phyloP scores from a whole-genome alignment of 2,888 invertebrate species.

The Ophraella communa region DNA sequence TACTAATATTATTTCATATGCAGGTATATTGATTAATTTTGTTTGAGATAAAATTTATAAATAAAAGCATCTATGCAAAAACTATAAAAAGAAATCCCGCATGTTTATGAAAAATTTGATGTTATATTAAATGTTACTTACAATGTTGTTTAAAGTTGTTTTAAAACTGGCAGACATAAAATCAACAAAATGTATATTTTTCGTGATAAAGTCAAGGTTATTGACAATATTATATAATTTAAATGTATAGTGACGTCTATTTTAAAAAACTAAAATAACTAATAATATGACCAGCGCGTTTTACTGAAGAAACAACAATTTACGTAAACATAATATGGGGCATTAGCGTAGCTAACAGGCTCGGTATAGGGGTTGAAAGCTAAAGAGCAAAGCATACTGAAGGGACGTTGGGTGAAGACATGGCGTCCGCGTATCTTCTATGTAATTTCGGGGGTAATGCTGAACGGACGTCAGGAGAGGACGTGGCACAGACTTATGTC shows the following conservation, averaged over 20 bases:
- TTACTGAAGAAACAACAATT: not conserved
- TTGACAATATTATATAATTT: not conserved
- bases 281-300: not conserved
- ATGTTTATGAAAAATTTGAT: not conserved
- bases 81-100: too few relatives aligned
- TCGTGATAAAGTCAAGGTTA: slow-evolving; percentile 5
- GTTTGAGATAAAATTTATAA: too few relatives aligned
- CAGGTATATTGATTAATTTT: too few relatives aligned
- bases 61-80: too few relatives aligned
- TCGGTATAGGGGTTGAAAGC: too few relatives aligned
- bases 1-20: too few relatives aligned
- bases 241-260: not conserved
- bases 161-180: not conserved
- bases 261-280: not conserved
- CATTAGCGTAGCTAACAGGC: not conserved
- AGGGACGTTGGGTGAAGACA: too few relatives aligned
- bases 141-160: not conserved
- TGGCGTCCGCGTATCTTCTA: too few relatives aligned
- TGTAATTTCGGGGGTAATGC: too few relatives aligned
- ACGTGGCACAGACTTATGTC: too few relatives aligned
- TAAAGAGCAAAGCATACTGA: too few relatives aligned
- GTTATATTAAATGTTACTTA: not conserved
- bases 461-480: too few relatives aligned
- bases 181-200: not conserved
- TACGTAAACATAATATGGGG: not conserved